A percentile compares a stretch with the other conserved stretches of the same genome.
Evolutionary conservation across 2,888 invertebrate species (phyloP).

Genomic region (Venustoraphidia nigricollis): DNA sequence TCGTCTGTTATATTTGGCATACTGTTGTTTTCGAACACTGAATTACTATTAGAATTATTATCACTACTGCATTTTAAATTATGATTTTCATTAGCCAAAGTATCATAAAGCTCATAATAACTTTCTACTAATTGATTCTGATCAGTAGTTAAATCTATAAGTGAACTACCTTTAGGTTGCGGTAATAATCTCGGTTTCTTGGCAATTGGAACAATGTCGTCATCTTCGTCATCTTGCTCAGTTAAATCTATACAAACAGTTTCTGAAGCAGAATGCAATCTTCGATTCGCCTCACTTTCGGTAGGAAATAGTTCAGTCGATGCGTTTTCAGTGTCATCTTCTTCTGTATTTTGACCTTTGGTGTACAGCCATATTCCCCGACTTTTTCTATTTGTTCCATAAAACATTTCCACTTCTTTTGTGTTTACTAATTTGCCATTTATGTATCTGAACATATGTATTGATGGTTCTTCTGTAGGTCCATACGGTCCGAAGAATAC

Average conservation of each 20-base stretch:
- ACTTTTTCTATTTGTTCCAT: slow-evolving; percentile 1
- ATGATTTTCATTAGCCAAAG: too few relatives aligned
- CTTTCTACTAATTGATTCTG: too few relatives aligned
- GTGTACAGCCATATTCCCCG: slow-evolving; percentile 6
- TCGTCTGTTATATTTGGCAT: background rate
- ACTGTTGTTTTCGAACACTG: too few relatives aligned
- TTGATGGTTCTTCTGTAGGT: slow-evolving; percentile 17
- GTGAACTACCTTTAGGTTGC: too few relatives aligned
- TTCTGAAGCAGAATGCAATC: too few relatives aligned
- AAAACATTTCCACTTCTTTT: slow-evolving; percentile 8
- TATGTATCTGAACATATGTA: slow-evolving; percentile 21
- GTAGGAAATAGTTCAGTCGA: too few relatives aligned
- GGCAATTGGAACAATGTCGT: background rate
- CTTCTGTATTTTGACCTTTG: background rate
- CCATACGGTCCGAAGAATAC: slow-evolving; percentile 27
- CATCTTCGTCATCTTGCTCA: background rate
- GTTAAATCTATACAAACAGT: slow-evolving; percentile 1
- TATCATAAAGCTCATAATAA: too few relatives aligned
- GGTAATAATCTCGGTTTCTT: too few relatives aligned
- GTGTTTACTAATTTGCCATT: slow-evolving; percentile 20
- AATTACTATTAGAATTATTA: too few relatives aligned
- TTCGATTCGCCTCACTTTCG: too few relatives aligned
- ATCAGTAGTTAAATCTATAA: too few relatives aligned
- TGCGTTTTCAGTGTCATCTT: background rate
- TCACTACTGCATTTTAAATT: too few relatives aligned